Percentiles rank a stretch among this genome's conserved stretches.
Conservation (phyloP, 2,888 invertebrate genomes). For the Ectemnius cavifrons region DNA sequence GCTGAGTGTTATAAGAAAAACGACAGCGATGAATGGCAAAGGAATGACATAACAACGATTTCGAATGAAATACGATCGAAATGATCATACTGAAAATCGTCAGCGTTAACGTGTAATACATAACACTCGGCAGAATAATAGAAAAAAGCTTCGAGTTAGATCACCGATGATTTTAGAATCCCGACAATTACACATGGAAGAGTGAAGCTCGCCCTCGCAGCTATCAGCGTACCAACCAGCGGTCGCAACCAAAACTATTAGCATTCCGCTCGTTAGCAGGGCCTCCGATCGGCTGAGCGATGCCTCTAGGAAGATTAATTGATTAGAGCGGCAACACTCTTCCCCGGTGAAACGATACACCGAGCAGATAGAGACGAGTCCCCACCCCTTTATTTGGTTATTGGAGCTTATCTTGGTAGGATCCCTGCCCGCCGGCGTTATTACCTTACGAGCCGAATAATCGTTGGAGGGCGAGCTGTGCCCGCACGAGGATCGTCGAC, state of each 20-base stretch:
- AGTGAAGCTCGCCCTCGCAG: constrained; percentile 1
- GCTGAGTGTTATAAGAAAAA: no score
- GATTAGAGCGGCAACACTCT: constrained; percentile 38
- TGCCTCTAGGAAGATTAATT: constrained; percentile 49
- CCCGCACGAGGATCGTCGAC: constrained; percentile 12
- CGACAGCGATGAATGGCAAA: no score
- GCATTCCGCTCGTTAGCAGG: constrained; percentile 3
- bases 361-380: constrained; percentile 31
- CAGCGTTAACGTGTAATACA: no score
- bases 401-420: constrained; percentile 51
- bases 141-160: no score
- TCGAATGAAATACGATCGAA: no score
- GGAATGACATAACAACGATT: no score
- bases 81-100: no score
- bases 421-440: constrained; percentile 49
- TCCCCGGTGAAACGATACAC: constrained; percentile 1
- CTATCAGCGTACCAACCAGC: not conserved
- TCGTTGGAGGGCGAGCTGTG: constrained; percentile 42
- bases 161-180: constrained; percentile 3
- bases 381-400: constrained; percentile 64
- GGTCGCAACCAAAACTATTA: constrained; percentile 1
- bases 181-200: not conserved
- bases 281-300: constrained; percentile 28
- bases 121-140: no score
- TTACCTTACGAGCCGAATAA: constrained; percentile 52